Evolutionary conservation across 2,113 vertebrate genomes (phyloP), one percentile per base, ranked within the genome.

Genomic region (Indri indri): DNA sequence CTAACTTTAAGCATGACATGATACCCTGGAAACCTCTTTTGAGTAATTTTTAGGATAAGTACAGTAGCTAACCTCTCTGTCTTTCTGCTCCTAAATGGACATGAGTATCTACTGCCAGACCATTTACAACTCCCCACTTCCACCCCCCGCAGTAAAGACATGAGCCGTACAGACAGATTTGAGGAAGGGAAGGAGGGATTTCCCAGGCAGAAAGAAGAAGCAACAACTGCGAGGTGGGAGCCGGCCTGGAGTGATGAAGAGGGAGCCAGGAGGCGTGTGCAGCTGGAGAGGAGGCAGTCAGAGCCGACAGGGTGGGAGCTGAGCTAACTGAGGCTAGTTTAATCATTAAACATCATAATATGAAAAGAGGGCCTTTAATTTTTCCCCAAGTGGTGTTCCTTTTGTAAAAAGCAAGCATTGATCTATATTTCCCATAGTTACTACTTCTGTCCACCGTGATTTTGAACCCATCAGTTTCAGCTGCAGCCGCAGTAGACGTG

Each of bases 401-500:
- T 97, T 34, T 18, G 10, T 27, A 11, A 63, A 63, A 63, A 34
- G 17, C 18, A 71, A 50, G 8, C 7, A 11, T 1, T 66, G 70
- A 81, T 52, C n/a, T 3, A 0, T 50, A 57, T 30, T 90, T 68
- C 25, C 13, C 65, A 42, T 34, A 50, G 8, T 47, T 77, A 30
- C 30, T 92, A 27, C 61, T 70, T 18, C 9, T 45, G 32, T 70
- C 30, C 11, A 45, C 32, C n/a, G 83, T 42, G 20, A 85, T 93
- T 90, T 95, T 94, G 85, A 92, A 82, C 16, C 17, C 47, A 8
- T 34, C 11, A 45, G 23, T 86, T 79, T 91, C 54, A 50, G 25
- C 13, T 4, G 23, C 66, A 8, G 1, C 11, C 25, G 10, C 10
- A 5, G 52, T 37, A 52, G 94, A 59, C 17, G 32, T n/a, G 68